These are phyloP conservation scores for Calcarius lapponicus DNA, from an alignment of 2,797 vertebrate genomes.

Conservation along the genomic window DNA sequence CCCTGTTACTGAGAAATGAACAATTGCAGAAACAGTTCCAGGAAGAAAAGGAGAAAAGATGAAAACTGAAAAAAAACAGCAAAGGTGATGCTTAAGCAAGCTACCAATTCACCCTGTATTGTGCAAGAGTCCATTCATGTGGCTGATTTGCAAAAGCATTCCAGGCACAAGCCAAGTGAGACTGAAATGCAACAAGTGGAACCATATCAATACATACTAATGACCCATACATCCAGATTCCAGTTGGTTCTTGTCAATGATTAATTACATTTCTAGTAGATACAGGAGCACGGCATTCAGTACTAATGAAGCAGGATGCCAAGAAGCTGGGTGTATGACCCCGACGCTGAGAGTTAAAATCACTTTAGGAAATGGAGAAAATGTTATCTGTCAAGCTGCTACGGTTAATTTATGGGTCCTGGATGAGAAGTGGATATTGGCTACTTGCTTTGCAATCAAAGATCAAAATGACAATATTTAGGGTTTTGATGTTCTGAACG, in stretches of 20 bases:
- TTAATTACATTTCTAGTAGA: not conserved
- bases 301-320: not conserved
- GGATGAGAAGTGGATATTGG: not conserved
- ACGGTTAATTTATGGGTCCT: not conserved
- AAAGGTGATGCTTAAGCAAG: not conserved
- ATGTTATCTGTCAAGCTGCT: not conserved
- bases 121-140: not conserved
- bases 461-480: not conserved
- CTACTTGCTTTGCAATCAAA: not conserved
- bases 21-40: not conserved
- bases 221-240: not conserved
- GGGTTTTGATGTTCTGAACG: not conserved
- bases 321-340: not conserved
- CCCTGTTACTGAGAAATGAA: not conserved
- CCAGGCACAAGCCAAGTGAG: not conserved
- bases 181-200: not conserved
- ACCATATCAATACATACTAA: not conserved
- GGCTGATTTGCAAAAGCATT: not conserved
- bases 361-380: not conserved
- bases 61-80: not conserved
- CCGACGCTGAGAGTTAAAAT: not conserved
- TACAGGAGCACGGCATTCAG: not conserved
- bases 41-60: not conserved
- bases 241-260: not conserved
- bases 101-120: not conserved